Evolutionary conservation across 2,797 vertebrate genomes (phyloP), one percentile per base, ranked within the genome.

Genomic region (Leptatherina wallacei): DNA sequence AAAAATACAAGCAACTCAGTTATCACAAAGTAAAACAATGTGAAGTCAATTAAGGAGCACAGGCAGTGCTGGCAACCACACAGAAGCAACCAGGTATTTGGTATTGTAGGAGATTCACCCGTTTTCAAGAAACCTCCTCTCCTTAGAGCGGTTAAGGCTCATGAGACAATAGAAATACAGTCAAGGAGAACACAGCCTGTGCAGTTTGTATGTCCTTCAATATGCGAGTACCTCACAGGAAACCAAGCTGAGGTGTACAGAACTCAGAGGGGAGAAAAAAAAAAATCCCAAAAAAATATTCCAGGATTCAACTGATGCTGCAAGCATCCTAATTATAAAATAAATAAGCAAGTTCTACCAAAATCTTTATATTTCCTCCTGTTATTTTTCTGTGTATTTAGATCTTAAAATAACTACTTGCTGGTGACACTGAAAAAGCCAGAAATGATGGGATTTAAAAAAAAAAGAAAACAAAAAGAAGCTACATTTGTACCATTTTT

Each of bases 401-500:
- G 58, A 73, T 75, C 27, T 66, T 52, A 60, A 29, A 63, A 35
- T 55, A 81, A 7, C 55, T 86, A 78, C 71, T 36, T 65, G 61
- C 76, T 78, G 33, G 64, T 86, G 82, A 77, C 61, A 79, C 54
- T 74, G 61, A 78, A 73, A 73, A 71, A 64, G 85, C 61, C 69
- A 69, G 33, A 74, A 40, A n/a, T 35, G 60, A 62, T 27, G 20
- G 20, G 20, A 47, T 47, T 10, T 11, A 32, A 62, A 38, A 24
- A 38, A 24, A 27, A n/a, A 30, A 27, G 12, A 33, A 65, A 75
- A 5, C 58, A 68, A 24, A 69, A 64, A 89, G 85, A 64, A 89
- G 85, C 87, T 85, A 89, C 86, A 90, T 88, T 85, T 91, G 94
- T 94, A 94, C 92, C 92, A 75, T 91, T 88, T 85, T 91, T 92